Percentiles rank a stretch among this genome's conserved stretches.
Conservation (phyloP, 92 coral and sea anemone species). For the Ricordea florida region DNA sequence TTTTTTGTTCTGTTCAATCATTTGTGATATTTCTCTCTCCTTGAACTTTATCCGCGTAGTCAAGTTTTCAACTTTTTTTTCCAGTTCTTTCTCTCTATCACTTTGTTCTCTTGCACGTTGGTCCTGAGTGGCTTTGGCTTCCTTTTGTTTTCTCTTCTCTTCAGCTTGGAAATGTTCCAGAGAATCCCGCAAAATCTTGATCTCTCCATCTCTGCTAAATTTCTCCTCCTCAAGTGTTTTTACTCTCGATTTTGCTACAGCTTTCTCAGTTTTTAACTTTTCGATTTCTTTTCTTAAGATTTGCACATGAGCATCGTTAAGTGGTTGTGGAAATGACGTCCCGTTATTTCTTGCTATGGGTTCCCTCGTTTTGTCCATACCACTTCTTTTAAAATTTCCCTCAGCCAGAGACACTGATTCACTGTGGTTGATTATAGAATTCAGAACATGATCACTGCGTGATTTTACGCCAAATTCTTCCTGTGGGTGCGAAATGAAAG, state of each 20-base stretch:
- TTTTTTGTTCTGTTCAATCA: conserved; percentile 64
- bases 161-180: conserved; percentile 67
- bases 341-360: neutral
- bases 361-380: too few species aligned
- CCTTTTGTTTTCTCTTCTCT: conserved; percentile 51
- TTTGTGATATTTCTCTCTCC: conserved; percentile 85
- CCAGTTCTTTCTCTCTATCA: conserved; percentile 68
- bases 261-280: conserved; percentile 31
- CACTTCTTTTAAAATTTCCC: too few species aligned
- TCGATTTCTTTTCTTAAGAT: conserved; percentile 47
- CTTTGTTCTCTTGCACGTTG: conserved; percentile 53
- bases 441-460: too few species aligned
- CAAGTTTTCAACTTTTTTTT: conserved; percentile 79
- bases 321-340: neutral
- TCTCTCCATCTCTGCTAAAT: conserved; percentile 80
- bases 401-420: too few species aligned
- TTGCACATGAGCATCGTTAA: conserved; percentile 1
- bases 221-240: conserved; percentile 63
- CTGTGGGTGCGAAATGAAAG: too few species aligned
- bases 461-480: too few species aligned
- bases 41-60: conserved; percentile 81
- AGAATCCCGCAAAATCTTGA: conserved; percentile 77
- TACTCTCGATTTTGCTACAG: conserved; percentile 31
- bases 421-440: too few species aligned
- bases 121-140: conserved; percentile 42